Percentiles rank a stretch among this genome's conserved stretches.
Conservation (phyloP, 2,113 vertebrate genomes). For the Mormoops blainvillei region DNA sequence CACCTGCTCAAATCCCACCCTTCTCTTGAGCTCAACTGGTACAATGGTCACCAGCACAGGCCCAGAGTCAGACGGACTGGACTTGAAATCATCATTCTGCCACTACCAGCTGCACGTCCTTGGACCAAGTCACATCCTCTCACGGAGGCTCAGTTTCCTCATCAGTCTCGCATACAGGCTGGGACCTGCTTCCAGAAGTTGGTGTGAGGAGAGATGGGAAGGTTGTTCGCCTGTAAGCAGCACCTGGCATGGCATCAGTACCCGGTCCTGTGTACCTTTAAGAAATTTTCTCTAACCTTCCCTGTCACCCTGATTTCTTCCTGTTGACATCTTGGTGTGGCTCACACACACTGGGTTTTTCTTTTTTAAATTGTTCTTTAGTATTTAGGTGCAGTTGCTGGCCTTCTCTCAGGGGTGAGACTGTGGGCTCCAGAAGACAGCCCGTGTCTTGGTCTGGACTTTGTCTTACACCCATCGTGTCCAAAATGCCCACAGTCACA, state of each 20-base stretch:
- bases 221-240: rapidly evolving
- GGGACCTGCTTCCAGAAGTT: rapidly evolving
- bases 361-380: not conserved
- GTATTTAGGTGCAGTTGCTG: rapidly evolving
- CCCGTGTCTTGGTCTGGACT: not conserved
- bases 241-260: rapidly evolving
- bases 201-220: not conserved
- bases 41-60: not conserved
- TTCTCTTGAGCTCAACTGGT: not conserved
- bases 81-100: not conserved
- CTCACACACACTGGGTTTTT: not conserved
- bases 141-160: not conserved
- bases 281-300: not conserved
- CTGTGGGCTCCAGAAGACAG: not conserved
- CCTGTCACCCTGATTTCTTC: not conserved
- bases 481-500: not conserved
- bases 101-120: not conserved
- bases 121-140: not conserved
- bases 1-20: not conserved
- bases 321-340: not conserved
- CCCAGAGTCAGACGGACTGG: not conserved
- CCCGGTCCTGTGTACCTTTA: not conserved
- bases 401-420: not conserved
- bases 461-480: rapidly evolving
- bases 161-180: not conserved